Conservation (phyloP, 2,113 vertebrate species). For the Neotoma lepida region DNA sequence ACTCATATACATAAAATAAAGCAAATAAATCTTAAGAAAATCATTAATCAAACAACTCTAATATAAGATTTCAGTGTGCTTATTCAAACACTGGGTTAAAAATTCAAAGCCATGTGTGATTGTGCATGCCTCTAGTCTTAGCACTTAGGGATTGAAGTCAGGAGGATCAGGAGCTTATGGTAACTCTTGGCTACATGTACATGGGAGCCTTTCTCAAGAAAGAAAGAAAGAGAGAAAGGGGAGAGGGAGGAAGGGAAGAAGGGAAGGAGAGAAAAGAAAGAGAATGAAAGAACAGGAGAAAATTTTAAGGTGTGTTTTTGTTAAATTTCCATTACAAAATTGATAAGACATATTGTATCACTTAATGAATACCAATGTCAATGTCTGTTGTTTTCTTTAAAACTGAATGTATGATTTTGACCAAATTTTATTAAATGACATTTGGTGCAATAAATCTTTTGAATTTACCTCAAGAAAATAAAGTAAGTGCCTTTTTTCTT, state of each 20-base stretch:
- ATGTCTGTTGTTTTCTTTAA: not conserved
- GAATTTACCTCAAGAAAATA: not conserved
- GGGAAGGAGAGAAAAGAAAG: not conserved
- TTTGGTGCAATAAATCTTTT: not conserved
- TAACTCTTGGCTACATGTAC: no score
- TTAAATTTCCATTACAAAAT: not conserved
- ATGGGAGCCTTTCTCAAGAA: not conserved
- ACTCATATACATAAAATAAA: not conserved
- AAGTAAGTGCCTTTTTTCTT: not conserved
- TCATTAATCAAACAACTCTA: not conserved
- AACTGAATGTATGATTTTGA: not conserved
- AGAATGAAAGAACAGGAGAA: not conserved
- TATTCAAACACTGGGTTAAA: not conserved
- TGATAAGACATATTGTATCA: not conserved
- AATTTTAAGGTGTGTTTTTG: not conserved
- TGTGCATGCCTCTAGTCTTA: not conserved
- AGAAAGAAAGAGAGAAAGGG: not conserved
- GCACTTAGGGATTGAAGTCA: not conserved
- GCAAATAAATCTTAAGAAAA: not conserved
- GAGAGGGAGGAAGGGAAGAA: not conserved
- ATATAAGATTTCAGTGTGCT: not conserved
- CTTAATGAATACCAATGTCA: not conserved
- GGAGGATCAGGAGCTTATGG: not conserved
- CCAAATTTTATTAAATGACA: not conserved
- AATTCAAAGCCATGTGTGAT: not conserved